Percentiles rank a stretch among this genome's conserved stretches.
These are phyloP conservation scores for Oreotragus oreotragus DNA, from an alignment of 2,113 vertebrate species.

Conservation along the genomic window DNA sequence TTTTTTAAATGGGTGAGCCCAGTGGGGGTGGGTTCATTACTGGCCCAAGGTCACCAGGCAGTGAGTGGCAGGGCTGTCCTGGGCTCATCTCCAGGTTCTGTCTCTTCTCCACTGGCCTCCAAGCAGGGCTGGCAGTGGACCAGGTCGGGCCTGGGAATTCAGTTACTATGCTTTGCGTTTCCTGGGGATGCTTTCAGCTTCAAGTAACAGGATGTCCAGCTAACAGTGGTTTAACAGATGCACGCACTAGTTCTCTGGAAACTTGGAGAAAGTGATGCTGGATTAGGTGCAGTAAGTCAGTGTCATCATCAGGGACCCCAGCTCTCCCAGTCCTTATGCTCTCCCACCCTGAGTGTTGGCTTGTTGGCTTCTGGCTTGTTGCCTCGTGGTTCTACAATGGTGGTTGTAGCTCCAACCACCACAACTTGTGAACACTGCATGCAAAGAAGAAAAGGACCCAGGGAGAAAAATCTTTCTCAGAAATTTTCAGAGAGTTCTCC, in stretches of 20 bases:
- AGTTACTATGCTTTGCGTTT: background rate
- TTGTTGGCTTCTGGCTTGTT: no score
- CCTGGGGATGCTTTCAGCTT: background rate
- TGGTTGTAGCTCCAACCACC: background rate
- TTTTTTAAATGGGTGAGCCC: background rate
- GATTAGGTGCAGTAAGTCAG: no score
- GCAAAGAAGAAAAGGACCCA: background rate
- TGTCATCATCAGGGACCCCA: no score
- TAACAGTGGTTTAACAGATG: background rate
- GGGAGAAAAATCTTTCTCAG: background rate
- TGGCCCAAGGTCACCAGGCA: background rate
- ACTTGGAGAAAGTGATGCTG: background rate
- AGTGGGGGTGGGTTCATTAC: background rate
- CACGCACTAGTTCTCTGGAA: background rate
- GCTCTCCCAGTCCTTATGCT: background rate
- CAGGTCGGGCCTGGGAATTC: background rate
- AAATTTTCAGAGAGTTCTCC: background rate
- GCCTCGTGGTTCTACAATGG: background rate
- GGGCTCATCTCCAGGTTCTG: background rate
- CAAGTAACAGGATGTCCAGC: background rate
- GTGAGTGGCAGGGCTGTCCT: background rate
- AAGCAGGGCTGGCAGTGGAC: background rate
- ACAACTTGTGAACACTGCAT: background rate
- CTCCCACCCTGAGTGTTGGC: no score
- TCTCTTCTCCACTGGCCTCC: background rate